Evolutionary conservation across 2,888 invertebrate species (phyloP).

Genomic region (Lingula anatina): DNA sequence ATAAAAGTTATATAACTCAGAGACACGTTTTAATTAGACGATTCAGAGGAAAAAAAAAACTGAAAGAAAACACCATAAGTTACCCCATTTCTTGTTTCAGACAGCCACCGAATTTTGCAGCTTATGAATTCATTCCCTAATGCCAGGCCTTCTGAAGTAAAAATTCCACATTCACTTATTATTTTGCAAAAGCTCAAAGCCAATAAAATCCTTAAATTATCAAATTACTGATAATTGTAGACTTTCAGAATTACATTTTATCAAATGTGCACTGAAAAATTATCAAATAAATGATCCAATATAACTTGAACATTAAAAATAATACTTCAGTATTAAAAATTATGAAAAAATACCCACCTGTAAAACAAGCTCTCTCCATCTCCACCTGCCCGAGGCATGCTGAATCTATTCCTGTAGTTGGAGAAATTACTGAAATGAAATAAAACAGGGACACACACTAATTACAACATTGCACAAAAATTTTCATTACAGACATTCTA

Average conservation of each 20-base stretch:
- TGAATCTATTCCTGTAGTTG: slow-evolving; percentile 85
- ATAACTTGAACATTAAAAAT: neutral
- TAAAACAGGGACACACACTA: no score
- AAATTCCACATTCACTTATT: no score
- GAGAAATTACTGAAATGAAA: slow-evolving; percentile 76
- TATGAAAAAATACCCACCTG: slow-evolving; percentile 25
- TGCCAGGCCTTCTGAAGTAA: no score
- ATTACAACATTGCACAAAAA: no score
- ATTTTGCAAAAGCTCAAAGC: no score
- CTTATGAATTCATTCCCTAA: no score
- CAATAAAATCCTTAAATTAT: no score
- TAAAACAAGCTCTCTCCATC: slow-evolving; percentile 37
- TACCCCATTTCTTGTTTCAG: no score
- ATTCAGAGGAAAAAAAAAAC: neutral
- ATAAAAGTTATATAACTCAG: neutral
- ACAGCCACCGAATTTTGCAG: no score
- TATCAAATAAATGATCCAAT: neutral
- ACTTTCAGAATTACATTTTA: neutral
- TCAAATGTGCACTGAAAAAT: neutral
- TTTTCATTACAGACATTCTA: no score
- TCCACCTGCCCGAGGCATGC: slow-evolving; percentile 67
- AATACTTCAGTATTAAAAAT: neutral
- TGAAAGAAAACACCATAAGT: neutral
- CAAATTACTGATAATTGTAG: no score
- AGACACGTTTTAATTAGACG: neutral